Conservation (phyloP, 2,888 invertebrate species). For the Dryobotodes eremita region DNA sequence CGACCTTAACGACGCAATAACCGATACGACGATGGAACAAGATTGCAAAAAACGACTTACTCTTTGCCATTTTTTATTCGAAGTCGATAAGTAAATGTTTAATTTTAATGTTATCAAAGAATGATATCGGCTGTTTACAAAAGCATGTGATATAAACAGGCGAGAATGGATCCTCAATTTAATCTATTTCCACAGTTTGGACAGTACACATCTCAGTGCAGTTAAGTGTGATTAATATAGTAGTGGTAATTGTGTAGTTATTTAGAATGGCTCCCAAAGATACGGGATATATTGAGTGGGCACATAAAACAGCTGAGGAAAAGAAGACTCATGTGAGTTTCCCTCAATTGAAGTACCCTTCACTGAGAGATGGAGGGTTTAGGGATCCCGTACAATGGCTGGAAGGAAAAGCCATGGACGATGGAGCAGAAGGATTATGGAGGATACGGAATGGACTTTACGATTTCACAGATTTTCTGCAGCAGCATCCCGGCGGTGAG, state of each 20-base stretch:
- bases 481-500: conserved; percentile 96
- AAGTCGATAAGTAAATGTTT: conserved; percentile 21
- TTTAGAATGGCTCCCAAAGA: conserved; percentile 77
- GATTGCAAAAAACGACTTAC: background rate
- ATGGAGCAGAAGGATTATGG: conserved; percentile 95
- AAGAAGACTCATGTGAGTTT: conserved; percentile 88
- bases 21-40: background rate
- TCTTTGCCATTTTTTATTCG: background rate
- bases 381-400: conserved; percentile 91
- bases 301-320: conserved; percentile 77
- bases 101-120: conserved; percentile 9
- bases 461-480: conserved; percentile 95
- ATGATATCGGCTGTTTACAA: conserved; percentile 29
- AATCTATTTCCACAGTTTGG: conserved; percentile 12
- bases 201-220: conserved; percentile 31
- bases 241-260: background rate
- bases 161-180: background rate
- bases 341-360: conserved; percentile 89
- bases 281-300: conserved; percentile 76
- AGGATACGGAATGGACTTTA: conserved; percentile 95
- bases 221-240: conserved; percentile 1
- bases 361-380: conserved; percentile 84
- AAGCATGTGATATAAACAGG: conserved; percentile 31
- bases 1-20: background rate
- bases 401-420: conserved; percentile 92